phyloP scores from a whole-genome alignment of 2,797 vertebrate species.

The Limnodromus scolopaceus region DNA sequence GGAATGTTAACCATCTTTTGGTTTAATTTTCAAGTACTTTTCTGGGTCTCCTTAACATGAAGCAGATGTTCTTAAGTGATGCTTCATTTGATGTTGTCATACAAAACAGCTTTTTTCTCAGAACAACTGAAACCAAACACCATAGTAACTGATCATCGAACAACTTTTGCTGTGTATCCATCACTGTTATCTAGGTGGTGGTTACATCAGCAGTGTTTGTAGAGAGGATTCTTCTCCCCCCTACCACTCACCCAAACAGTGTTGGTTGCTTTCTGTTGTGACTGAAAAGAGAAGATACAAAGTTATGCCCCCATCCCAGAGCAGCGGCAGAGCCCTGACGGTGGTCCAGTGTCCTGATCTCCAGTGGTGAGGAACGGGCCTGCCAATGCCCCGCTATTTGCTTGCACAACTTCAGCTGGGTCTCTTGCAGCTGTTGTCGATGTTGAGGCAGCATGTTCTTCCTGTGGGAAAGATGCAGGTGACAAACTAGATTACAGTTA shows the following conservation, averaged over 20 bases:
- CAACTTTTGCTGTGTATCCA: background rate
- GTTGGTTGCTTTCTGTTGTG: background rate
- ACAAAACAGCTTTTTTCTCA: background rate
- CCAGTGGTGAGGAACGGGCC: background rate
- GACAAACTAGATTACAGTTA: background rate
- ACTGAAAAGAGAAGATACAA: background rate
- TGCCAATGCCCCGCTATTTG: background rate
- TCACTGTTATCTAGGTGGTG: background rate
- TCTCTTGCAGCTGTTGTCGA: background rate
- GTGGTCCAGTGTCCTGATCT: fast-evolving
- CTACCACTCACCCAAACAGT: background rate
- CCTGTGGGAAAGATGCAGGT: background rate
- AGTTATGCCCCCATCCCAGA: background rate
- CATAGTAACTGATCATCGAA: background rate
- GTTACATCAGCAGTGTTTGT: background rate
- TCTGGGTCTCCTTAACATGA: background rate
- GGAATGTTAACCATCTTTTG: background rate
- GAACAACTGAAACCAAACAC: background rate
- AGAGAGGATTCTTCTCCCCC: background rate
- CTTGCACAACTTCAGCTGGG: background rate
- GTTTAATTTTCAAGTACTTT: background rate
- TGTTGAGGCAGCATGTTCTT: fast-evolving
- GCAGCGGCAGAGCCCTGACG: fast-evolving
- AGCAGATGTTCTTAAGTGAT: background rate
- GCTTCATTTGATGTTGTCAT: background rate